A percentile compares a stretch with the other conserved stretches of the same genome.
These are phyloP conservation scores for Urocyon cinereoargenteus DNA, from an alignment of 2,797 vertebrate species.

Conservation along the genomic window DNA sequence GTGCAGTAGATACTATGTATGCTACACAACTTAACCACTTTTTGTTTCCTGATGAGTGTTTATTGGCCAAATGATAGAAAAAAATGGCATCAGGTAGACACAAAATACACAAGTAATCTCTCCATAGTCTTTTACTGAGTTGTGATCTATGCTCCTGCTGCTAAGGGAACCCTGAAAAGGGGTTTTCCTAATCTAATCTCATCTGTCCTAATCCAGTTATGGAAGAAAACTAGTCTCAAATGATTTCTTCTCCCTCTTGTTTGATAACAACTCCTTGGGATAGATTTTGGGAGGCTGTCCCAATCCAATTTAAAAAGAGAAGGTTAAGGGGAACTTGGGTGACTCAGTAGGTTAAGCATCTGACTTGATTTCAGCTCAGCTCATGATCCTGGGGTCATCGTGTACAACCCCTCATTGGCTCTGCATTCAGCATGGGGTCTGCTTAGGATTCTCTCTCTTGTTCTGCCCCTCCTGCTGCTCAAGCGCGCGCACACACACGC, in stretches of 20 bases:
- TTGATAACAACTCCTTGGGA: not conserved
- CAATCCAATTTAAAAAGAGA: not conserved
- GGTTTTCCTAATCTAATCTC: not conserved
- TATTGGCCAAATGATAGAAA: not conserved
- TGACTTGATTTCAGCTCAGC: not conserved
- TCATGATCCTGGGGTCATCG: not conserved
- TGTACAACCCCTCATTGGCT: not conserved
- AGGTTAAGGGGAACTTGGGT: not conserved
- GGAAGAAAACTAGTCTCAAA: not conserved
- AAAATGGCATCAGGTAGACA: not conserved
- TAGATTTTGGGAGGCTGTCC: not conserved
- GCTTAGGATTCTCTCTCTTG: not conserved
- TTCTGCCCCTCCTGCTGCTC: not conserved
- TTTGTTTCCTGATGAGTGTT: not conserved
- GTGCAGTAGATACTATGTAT: not conserved
- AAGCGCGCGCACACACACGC: no score
- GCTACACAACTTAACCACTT: not conserved
- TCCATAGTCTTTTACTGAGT: not conserved
- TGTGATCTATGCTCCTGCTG: not conserved
- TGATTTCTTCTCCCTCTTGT: not conserved
- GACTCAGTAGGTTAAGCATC: not conserved
- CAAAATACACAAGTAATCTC: not conserved
- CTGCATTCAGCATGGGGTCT: not conserved
- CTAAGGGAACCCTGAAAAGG: not conserved
- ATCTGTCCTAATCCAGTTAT: not conserved